Percentiles rank a stretch among this genome's conserved stretches.
phyloP scores from a whole-genome alignment of 2,113 vertebrate genomes.

The Barnardius zonarius region DNA sequence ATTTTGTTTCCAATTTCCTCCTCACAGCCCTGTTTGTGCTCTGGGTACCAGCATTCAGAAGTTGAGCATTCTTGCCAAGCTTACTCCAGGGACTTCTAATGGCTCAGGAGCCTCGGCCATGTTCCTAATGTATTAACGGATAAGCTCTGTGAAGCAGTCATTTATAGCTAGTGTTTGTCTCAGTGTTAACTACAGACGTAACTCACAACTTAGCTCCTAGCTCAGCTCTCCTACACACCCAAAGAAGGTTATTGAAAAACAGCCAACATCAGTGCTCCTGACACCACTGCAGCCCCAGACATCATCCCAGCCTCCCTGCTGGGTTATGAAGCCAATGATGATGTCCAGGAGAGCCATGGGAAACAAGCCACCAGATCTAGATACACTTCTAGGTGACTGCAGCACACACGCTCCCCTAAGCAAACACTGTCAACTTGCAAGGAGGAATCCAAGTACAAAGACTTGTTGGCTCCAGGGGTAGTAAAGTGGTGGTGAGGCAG shows the following conservation, averaged over 20 bases:
- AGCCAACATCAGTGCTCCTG: background rate
- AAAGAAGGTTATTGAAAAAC: background rate
- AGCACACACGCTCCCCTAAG: accelerated
- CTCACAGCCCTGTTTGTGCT: background rate
- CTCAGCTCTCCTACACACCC: background rate
- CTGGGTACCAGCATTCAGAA: background rate
- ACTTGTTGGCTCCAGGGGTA: background rate
- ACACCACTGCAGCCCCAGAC: background rate
- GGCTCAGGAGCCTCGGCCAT: background rate
- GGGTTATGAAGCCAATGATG: background rate
- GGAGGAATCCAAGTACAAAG: background rate
- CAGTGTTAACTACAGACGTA: background rate
- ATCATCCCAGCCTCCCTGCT: background rate
- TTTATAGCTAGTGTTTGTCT: background rate
- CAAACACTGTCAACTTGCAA: too few species aligned
- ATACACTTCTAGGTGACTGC: background rate
- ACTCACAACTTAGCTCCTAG: background rate
- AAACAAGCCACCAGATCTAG: background rate
- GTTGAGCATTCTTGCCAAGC: background rate
- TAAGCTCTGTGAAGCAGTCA: background rate
- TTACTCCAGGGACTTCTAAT: background rate
- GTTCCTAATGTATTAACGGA: background rate
- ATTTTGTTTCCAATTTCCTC: background rate
- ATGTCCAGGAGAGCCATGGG: background rate
- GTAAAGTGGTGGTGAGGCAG: too few species aligned